Conservation (phyloP, 2,113 vertebrate species). For the Noctilio leporinus region DNA sequence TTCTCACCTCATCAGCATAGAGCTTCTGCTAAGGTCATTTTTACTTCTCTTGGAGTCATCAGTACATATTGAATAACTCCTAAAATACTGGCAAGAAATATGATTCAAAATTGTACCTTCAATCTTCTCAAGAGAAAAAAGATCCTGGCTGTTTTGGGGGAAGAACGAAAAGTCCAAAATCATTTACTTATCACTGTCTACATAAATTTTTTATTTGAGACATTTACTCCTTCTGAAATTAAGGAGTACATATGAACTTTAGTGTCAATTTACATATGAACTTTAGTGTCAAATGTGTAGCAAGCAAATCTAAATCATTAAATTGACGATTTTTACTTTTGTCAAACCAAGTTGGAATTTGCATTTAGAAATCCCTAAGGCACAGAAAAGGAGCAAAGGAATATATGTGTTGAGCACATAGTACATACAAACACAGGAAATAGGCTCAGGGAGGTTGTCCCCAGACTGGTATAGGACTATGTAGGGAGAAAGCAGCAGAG, state of each 20-base stretch:
- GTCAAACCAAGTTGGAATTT: neutral
- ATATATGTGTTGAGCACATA: neutral
- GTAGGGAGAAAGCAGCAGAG: neutral
- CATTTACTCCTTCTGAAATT: constrained; percentile 3
- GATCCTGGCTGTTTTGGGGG: neutral
- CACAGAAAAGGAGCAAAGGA: neutral
- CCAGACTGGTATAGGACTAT: neutral
- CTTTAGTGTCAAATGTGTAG: neutral
- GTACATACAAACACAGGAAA: neutral
- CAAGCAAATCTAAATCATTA: neutral
- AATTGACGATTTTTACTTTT: neutral
- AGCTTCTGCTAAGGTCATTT: neutral
- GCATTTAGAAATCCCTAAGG: neutral
- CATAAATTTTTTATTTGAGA: neutral
- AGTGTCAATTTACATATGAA: neutral
- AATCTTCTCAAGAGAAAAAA: neutral
- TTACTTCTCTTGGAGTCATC: neutral
- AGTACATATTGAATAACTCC: neutral
- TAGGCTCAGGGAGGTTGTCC: neutral
- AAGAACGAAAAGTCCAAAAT: neutral
- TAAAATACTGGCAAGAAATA: neutral
- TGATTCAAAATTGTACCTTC: neutral
- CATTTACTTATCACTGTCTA: neutral
- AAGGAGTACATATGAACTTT: neutral
- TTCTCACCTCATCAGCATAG: neutral